Percentiles rank a stretch among this genome's conserved stretches.
Conservation (phyloP, 2,797 vertebrate genomes). For the Poeciliopsis paucimaculata region DNA sequence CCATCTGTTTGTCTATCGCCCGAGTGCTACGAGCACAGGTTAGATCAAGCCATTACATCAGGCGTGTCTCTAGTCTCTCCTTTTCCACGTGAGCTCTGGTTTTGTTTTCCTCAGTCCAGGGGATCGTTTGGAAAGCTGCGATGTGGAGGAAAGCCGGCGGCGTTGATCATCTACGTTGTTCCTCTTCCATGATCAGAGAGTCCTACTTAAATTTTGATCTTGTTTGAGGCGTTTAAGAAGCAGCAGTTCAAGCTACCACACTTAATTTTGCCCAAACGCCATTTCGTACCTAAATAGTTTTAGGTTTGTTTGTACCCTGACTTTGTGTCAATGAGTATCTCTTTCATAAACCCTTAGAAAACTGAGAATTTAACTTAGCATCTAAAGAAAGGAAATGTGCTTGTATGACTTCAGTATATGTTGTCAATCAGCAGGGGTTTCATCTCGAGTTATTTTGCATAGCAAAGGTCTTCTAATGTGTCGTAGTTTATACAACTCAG, state of each 20-base stretch:
- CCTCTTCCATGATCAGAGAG: not conserved
- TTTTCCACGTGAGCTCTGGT: conserved; percentile 15
- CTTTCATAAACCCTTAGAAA: not conserved
- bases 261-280: not conserved
- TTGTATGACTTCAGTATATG: not conserved
- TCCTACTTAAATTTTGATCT: not conserved
- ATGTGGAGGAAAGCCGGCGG: not conserved
- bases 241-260: not conserved
- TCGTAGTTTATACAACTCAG: not conserved
- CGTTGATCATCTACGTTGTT: not conserved
- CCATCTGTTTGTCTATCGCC: conserved; percentile 76
- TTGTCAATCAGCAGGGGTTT: not conserved
- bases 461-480: not conserved
- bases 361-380: not conserved
- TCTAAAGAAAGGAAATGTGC: not conserved
- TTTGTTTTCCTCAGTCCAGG: conserved; percentile 3
- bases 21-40: conserved; percentile 49
- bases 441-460: not conserved
- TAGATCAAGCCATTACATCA: conserved; percentile 53
- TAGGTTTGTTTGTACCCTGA: not conserved
- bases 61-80: conserved; percentile 43
- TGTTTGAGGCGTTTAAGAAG: not conserved
- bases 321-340: not conserved
- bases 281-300: not conserved
- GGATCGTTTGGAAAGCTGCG: not conserved